Evolutionary conservation across 2,888 invertebrate genomes (phyloP), one percentile per base, ranked within the genome.

Genomic region (Drosophila macrospina): DNA sequence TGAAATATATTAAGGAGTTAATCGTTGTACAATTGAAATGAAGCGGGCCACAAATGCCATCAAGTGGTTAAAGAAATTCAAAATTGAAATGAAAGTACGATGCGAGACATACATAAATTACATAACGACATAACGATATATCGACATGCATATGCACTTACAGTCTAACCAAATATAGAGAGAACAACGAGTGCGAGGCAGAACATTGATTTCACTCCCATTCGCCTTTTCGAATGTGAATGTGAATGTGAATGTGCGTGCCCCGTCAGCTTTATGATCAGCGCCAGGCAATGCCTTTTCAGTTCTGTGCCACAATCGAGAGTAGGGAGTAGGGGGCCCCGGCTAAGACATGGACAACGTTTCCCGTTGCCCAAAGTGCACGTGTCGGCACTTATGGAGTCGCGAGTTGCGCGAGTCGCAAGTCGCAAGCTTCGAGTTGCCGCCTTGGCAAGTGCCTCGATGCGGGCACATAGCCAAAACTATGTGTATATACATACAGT

Each of bases 391-490:
- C 79, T 80, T 80, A 74, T 44, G 61, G 5, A 30, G 28, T 30
- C 1, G 15, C 26, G 10, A 55, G 44, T 39, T 30, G 65, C 20
- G n/a, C 50, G 10, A 39, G 37, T 16, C 15, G 8, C 42, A 7
- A 30, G 28, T 30, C 42, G n/a, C n/a, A n/a, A n/a, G n/a, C n/a
- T n/a, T n/a, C n/a, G n/a, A 28, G 26, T 28, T 5, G 28, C 56
- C n/a, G n/a, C n/a, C n/a, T n/a, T n/a, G 62, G 69, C 87, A 82
- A 87, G 87, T 82, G 86, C 67, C 55, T 32, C 7, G 74, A 86
- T 86, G 86, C 81, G 81, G 83, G 87, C 78, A 66, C 41, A 64
- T 50, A 74, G 80, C 82, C 80, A 75, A 78, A 54, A 70, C 20
- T 3, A 34, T 30, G 10, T 59, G 24, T 32, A 30, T 20, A 47